These are phyloP conservation scores for Sphaeridia pumilis DNA, from an alignment of 2,888 invertebrate genomes.

Conservation along the genomic window DNA sequence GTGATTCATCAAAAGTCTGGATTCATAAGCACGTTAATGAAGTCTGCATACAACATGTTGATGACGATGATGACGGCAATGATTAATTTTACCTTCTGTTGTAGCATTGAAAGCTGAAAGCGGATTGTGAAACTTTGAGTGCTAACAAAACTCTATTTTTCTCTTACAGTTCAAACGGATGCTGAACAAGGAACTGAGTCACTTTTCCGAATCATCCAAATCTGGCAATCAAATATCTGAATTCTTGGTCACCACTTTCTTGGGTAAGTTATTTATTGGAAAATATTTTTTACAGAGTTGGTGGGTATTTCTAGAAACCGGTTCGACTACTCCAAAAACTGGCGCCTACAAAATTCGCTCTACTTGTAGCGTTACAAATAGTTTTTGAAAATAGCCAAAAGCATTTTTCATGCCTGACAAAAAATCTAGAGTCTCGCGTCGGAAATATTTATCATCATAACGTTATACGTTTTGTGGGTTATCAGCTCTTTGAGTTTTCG, in stretches of 20 bases:
- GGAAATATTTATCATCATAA: no score
- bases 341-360: no score
- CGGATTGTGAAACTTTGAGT: no score
- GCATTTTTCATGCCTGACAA: neutral
- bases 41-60: neutral
- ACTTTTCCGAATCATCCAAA: constrained; percentile 97
- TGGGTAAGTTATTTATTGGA: constrained; percentile 59
- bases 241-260: constrained; percentile 97
- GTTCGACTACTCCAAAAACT: no score
- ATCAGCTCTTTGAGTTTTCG: no score
- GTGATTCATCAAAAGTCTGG: no score
- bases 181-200: constrained; percentile 98
- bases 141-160: no score
- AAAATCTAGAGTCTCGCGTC: no score
- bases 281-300: neutral
- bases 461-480: no score
- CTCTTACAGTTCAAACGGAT: constrained; percentile 91
- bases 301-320: neutral
- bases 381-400: neutral
- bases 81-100: no score
- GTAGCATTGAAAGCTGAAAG: no score
- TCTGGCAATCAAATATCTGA: constrained; percentile 99
- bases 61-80: neutral
- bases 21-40: neutral
- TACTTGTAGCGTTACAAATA: no score